phyloP scores from a whole-genome alignment of 1,140 invertebrate species.

The Drosophila pruinosa region DNA sequence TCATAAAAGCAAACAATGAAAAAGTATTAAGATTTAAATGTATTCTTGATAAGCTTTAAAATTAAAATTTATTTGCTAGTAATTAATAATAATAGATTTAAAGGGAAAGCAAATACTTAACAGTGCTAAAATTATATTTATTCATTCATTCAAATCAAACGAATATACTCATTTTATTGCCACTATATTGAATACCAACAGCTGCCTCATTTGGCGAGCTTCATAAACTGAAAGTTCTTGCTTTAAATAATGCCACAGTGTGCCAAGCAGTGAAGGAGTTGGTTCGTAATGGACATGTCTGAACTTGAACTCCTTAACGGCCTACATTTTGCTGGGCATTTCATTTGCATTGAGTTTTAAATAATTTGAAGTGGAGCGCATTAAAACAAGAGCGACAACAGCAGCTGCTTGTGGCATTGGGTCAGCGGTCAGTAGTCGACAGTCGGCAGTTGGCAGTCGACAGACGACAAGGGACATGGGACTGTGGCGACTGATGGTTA shows the following conservation, averaged over 20 bases:
- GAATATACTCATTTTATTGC: no score
- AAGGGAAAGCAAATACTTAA: no score
- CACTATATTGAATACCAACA: no score
- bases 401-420: constrained; percentile 30
- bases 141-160: no score
- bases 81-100: no score
- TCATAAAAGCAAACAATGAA: no score
- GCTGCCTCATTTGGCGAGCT: no score
- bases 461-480: neutral
- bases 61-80: no score
- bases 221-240: no score
- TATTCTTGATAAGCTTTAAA: no score
- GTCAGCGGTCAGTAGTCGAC: neutral
- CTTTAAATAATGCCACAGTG: neutral
- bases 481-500: neutral
- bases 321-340: constrained; percentile 44
- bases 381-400: constrained; percentile 37
- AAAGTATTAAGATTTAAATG: no score
- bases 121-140: no score
- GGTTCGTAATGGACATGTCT: neutral
- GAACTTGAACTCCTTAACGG: constrained; percentile 58
- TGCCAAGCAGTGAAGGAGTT: neutral
- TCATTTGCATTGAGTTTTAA: constrained; percentile 67
- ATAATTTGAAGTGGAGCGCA: constrained; percentile 47
- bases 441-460: neutral